Evolutionary conservation across 2,113 vertebrate species (phyloP), one percentile per base, ranked within the genome.

Genomic region (Hiodon tergisus): DNA sequence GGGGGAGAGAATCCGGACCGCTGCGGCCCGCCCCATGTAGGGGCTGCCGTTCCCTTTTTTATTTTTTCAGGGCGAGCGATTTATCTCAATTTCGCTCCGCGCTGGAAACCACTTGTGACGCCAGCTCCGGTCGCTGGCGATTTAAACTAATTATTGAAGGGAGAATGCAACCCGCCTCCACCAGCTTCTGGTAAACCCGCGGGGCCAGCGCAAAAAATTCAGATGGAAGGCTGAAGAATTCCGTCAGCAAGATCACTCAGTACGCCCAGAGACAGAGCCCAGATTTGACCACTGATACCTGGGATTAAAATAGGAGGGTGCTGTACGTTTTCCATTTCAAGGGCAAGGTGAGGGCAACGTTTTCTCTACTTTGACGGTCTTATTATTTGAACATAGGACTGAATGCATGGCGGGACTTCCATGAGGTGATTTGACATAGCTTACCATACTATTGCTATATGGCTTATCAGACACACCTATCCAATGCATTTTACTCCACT

Each of bases 21-120:
- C 31, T 51, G 10, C 11, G 14, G 52, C 67, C 46, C 61, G 60
- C 60, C 50, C n/a, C 0, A 66, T 50, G 52, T 69, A 51, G 66
- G 8, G 48, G 16, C 50, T n/a, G 53, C 17, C 66, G 4, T 61
- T 54, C 67, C 60, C n/a, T 5, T 31, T 31, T 31, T 31, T 31
- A 31, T 31, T 31, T 31, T 46, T 58, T 66, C 13, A 31, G 10
- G n/a, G 67, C 46, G 52, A 74, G 67, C 71, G 46, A 78, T 78
- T 78, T 71, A 78, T 78, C 77, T 74, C 77, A 74, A 74, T 78
- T 78, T 74, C 72, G 52, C 72, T 63, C 46, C 13, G 58, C 4
- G 50, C 66, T 52, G 50, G 57, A 69, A 76, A 70, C 54, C 67
- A 53, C 67, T 62, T 61, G 46, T 17, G 4, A 57, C 71, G 53